Base-by-base conservation (phyloP, 2,113 vertebrate genomes). In the Plecturocebus donacophilus region DNA sequence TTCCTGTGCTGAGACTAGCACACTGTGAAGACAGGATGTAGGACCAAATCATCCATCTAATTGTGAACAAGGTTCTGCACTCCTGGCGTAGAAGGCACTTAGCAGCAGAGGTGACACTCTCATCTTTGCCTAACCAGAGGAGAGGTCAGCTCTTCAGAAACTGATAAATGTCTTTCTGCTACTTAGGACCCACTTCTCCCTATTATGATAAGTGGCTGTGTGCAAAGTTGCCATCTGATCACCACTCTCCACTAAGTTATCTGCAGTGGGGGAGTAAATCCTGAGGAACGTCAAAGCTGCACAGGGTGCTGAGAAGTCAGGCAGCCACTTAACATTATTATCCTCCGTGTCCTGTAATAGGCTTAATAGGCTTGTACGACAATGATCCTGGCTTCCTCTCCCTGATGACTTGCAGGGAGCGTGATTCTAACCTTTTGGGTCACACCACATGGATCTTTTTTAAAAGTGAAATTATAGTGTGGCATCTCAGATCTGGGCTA, bases 211-310 rank as follows among this genome's bases (percentile, higher is more conserved):
- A 88, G 82, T 56, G 49, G 17, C 42, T 56, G 35, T 0, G 3
- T n/a, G 68, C 71, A 88, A 77, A 90, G 70, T 42, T 64, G 47
- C 56, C 94, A 66, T 92, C 92, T 87, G 94, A 80, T 58, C 30
- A 19, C 38, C 10, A 2, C 73, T 95, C 25, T 61, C 20, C 90
- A 54, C 83, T 14, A 32, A 73, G 87, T 25, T 81, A 30, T 83
- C 47, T 14, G 58, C 42, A 71, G 27, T 38, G 20, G n/a, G 35
- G 76, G 25, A 35, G 21, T 27, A 58, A 82, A 47, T 89, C 38
- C 56, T 77, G 32, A 92, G 66, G 38, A 64, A 40, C 71, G 47
- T 45, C 38, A 91, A 88, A 71, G 40, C 81, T 45, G 20, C 25
- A 3, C 6, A 1, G 80, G 20, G 90, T 83, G 30, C 82, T 87